These are phyloP conservation scores for Meandrina meandrites DNA, from an alignment of 92 coral and sea anemone species.

Conservation along the genomic window DNA sequence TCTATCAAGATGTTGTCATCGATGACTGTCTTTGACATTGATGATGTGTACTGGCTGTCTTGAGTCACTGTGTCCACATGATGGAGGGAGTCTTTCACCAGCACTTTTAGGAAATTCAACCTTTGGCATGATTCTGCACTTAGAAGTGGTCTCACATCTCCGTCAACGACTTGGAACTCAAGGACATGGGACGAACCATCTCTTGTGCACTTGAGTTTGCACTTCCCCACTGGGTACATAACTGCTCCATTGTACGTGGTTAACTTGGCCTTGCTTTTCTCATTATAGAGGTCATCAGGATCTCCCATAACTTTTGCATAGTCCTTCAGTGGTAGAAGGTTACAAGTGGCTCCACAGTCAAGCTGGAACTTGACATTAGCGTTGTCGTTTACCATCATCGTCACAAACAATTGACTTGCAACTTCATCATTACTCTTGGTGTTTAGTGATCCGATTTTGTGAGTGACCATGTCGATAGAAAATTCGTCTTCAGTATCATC, in stretches of 20 bases:
- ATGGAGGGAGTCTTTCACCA: constrained; percentile 44
- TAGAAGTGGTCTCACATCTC: constrained; percentile 41
- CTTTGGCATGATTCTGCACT: constrained; percentile 57
- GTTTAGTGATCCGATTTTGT: constrained; percentile 3
- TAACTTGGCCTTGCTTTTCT: constrained; percentile 56
- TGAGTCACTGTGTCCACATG: constrained; percentile 35
- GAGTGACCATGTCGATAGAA: constrained; percentile 39
- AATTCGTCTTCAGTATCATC: constrained; percentile 49
- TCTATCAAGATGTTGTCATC: constrained; percentile 40
- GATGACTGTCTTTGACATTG: not conserved
- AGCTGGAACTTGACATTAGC: too few relatives aligned
- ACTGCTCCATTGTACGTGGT: constrained; percentile 66
- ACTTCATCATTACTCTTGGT: too few relatives aligned
- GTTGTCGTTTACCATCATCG: too few relatives aligned
- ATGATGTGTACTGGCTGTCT: not conserved
- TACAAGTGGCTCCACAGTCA: too few relatives aligned
- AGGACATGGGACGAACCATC: constrained; percentile 53
- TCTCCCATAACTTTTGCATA: constrained; percentile 58
- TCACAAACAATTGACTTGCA: too few relatives aligned
- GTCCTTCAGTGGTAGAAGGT: constrained; percentile 47
- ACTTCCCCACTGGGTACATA: constrained; percentile 60
- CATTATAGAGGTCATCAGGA: constrained; percentile 54
- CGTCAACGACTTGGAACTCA: constrained; percentile 51
- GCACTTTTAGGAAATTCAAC: constrained; percentile 44
- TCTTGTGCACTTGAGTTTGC: constrained; percentile 58